A percentile compares a stretch with the other conserved stretches of the same genome.
Conservation (phyloP, 2,797 vertebrate species). For the Huso huso region DNA sequence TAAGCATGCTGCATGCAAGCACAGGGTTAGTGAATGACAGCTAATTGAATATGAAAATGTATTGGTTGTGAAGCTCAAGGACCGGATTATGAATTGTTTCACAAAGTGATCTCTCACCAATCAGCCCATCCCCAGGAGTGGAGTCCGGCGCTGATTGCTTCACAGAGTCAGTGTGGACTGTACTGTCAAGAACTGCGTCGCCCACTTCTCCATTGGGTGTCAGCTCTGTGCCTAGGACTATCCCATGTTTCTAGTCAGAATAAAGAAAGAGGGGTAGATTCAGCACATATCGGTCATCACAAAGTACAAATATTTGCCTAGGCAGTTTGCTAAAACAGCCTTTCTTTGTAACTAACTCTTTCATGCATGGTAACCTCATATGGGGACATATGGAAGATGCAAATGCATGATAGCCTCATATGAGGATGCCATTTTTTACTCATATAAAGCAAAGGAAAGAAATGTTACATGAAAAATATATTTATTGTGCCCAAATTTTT, state of each 20-base stretch:
- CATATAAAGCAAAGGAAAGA: too few species aligned
- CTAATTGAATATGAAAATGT: slow-evolving; percentile 1
- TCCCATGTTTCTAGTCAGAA: slow-evolving; percentile 70
- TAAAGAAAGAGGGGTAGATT: neutral
- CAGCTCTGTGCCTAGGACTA: slow-evolving; percentile 56
- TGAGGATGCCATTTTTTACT: neutral
- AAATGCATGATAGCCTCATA: slow-evolving; percentile 5
- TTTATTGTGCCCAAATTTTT: too few species aligned
- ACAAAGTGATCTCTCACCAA: slow-evolving; percentile 59
- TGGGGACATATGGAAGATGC: neutral
- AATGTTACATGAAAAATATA: too few species aligned
- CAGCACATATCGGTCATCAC: slow-evolving; percentile 1
- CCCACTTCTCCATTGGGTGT: slow-evolving; percentile 65
- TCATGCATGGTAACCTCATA: neutral
- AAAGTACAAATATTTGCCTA: too few species aligned
- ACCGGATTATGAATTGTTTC: neutral
- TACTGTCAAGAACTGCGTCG: slow-evolving; percentile 19
- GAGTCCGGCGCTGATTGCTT: slow-evolving; percentile 40
- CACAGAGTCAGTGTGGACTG: slow-evolving; percentile 34
- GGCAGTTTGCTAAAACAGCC: too few species aligned
- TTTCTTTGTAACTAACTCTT: neutral
- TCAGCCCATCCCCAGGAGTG: slow-evolving; percentile 47
- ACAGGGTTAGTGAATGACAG: slow-evolving; percentile 7
- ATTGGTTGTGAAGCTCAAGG: neutral
- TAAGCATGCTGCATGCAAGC: slow-evolving; percentile 9